These are phyloP conservation scores for Cinclus mexicanus DNA, from an alignment of 2,113 vertebrate species.

Conservation along the genomic window DNA sequence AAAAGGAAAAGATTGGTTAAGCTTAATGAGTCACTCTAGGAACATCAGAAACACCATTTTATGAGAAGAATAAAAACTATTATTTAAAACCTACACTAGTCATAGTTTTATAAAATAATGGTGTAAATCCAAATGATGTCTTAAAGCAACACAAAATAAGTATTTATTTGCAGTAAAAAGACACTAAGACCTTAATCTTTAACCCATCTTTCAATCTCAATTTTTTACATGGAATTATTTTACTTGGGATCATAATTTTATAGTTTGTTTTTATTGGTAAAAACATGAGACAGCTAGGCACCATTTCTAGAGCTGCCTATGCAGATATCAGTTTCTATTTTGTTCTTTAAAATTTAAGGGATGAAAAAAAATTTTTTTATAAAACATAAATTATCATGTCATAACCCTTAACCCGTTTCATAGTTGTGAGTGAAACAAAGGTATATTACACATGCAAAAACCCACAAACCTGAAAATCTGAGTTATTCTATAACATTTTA, in stretches of 20 bases:
- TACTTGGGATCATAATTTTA: background rate
- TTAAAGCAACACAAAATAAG: background rate
- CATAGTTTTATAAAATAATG: background rate
- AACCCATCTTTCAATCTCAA: background rate
- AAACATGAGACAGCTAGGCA: background rate
- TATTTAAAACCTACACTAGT: background rate
- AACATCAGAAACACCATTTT: background rate
- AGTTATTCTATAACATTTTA: background rate
- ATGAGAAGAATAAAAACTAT: background rate
- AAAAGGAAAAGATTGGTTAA: background rate
- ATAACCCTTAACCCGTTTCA: background rate
- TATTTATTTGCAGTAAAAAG: background rate
- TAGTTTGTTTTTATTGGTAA: background rate
- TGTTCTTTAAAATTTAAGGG: background rate
- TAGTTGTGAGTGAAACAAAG: accelerated
- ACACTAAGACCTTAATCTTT: background rate
- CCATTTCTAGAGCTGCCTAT: background rate
- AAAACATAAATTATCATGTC: no score
- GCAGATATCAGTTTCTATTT: background rate
- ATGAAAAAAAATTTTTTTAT: no score
- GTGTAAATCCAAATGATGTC: background rate
- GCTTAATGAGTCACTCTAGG: background rate
- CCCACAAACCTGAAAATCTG: background rate
- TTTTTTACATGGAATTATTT: background rate
- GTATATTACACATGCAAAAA: background rate